These are phyloP conservation scores for Pterocles gutturalis DNA, from an alignment of 2,113 vertebrate species.

Conservation along the genomic window DNA sequence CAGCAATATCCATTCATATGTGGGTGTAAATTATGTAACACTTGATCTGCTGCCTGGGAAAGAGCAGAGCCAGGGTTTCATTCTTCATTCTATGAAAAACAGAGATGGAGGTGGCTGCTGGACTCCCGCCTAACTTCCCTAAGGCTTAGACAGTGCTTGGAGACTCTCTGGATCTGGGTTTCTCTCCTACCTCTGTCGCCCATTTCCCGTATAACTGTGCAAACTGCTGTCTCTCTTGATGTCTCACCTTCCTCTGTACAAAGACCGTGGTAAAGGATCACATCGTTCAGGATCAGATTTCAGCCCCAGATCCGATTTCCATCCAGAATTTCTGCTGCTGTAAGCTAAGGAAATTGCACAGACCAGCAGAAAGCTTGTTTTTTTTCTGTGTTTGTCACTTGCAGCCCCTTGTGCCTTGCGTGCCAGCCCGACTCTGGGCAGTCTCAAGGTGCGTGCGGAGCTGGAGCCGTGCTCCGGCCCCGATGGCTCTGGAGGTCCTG, in stretches of 20 bases:
- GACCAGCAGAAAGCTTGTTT: background rate
- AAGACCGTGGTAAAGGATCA: background rate
- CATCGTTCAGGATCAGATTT: background rate
- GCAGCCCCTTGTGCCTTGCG: accelerated
- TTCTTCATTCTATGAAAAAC: background rate
- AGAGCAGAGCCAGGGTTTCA: background rate
- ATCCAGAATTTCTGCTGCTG: background rate
- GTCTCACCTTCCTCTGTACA: background rate
- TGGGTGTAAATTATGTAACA: constrained; percentile 34
- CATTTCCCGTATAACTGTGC: background rate
- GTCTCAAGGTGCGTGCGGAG: accelerated
- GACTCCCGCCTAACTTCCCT: too few relatives aligned
- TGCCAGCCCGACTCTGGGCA: background rate
- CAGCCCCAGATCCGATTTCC: background rate
- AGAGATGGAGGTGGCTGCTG: accelerated
- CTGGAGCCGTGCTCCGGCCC: background rate
- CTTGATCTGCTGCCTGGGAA: background rate
- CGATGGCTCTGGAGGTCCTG: accelerated
- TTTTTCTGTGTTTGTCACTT: background rate
- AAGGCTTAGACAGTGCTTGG: background rate
- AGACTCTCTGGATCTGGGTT: background rate
- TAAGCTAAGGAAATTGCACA: background rate
- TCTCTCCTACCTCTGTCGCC: background rate
- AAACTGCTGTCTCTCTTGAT: background rate
- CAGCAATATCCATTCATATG: background rate